Percentiles rank a stretch among this genome's conserved stretches.
Evolutionary conservation across 2,888 invertebrate species (phyloP).

Genomic region (Crepidodera aurea): DNA sequence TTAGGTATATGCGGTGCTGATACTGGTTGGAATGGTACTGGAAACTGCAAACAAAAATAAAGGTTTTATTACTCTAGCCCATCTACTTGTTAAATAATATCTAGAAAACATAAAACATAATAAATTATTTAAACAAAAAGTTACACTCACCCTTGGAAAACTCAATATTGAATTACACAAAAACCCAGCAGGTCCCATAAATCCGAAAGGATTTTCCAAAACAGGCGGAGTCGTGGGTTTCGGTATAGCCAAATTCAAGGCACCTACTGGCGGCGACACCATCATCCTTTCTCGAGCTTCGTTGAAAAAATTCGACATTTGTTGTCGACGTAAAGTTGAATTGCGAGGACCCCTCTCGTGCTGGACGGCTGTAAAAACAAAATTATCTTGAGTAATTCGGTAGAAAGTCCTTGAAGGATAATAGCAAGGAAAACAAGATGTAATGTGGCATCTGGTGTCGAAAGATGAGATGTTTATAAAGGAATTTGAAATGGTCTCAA

Average conservation of each 20-base stretch:
- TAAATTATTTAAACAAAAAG: too few relatives aligned
- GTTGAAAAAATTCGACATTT: conserved; percentile 85
- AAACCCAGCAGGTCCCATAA: conserved; percentile 40
- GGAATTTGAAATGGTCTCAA: too few relatives aligned
- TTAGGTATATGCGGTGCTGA: conserved; percentile 57
- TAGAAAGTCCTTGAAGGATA: conserved; percentile 1
- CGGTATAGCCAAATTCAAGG: conserved; percentile 65
- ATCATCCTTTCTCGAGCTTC: conserved; percentile 63
- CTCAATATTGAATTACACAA: conserved; percentile 39
- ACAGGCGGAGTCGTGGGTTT: conserved; percentile 52
- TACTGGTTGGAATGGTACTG: conserved; percentile 51
- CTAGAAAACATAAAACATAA: too few relatives aligned
- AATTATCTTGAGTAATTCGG: conserved; percentile 33
- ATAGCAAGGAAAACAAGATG: conserved; percentile 8
- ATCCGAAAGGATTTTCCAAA: conserved; percentile 44
- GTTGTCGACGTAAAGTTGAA: conserved; percentile 92
- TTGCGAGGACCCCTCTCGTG: conserved; percentile 97
- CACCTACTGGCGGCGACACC: conserved; percentile 54
- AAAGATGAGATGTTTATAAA: background rate
- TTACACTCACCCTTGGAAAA: conserved; percentile 47
- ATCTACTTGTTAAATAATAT: too few relatives aligned
- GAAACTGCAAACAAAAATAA: conserved; percentile 29
- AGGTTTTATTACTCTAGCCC: background rate
- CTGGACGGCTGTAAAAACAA: conserved; percentile 84
- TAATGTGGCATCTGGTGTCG: background rate